Percentiles rank a stretch among this genome's conserved stretches.
These are phyloP conservation scores for Ericerus pela DNA, from an alignment of 1,140 invertebrate species.

Conservation along the genomic window DNA sequence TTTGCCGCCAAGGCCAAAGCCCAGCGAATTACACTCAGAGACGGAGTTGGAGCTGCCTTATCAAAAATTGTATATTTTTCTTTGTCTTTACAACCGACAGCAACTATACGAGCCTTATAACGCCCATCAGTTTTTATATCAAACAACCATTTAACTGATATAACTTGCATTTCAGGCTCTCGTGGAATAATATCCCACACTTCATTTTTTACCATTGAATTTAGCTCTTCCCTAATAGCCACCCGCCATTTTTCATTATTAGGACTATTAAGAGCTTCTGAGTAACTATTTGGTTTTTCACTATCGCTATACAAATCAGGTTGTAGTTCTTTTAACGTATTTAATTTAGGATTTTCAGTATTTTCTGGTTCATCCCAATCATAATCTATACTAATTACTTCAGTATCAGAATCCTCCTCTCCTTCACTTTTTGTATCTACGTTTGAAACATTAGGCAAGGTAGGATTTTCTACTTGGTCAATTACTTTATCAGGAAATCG, in stretches of 20 bases:
- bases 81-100: slow-evolving; percentile 19
- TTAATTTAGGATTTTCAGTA: too few relatives aligned
- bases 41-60: slow-evolving; percentile 25
- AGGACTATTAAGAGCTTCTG: background rate
- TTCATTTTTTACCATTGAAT: slow-evolving; percentile 21
- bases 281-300: background rate
- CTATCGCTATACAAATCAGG: background rate
- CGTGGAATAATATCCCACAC: slow-evolving; percentile 27
- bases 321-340: background rate
- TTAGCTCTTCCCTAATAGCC: slow-evolving; percentile 22
- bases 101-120: slow-evolving; percentile 21
- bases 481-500: too few relatives aligned
- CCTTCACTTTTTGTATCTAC: background rate
- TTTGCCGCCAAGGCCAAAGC: slow-evolving; percentile 26
- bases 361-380: background rate
- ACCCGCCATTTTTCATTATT: slow-evolving; percentile 17
- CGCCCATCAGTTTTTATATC: slow-evolving; percentile 17
- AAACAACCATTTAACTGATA: slow-evolving; percentile 23
- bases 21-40: slow-evolving; percentile 20
- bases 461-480: background rate
- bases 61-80: slow-evolving; percentile 21
- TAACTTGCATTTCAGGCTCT: slow-evolving; percentile 25
- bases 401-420: background rate
- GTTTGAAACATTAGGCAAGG: background rate
- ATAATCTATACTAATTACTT: background rate